Evolutionary conservation across 2,888 invertebrate species (phyloP), one percentile per base, ranked within the genome.

Genomic region (Aricia artaxerxes): DNA sequence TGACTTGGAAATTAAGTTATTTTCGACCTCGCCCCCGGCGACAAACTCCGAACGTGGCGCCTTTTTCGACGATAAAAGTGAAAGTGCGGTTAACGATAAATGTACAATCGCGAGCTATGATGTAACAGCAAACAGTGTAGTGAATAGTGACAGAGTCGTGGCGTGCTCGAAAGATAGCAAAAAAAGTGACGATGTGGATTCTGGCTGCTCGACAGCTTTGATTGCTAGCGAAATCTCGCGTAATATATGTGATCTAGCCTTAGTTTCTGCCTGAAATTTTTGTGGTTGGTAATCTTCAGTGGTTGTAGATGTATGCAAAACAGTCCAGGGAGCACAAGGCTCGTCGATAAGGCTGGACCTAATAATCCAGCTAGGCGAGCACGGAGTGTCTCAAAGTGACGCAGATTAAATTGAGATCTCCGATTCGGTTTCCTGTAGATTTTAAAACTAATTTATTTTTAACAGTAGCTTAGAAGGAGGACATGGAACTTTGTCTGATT

Each of bases 1-100:
- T 81, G 97, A 97, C 90, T 92, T 97, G 87, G 97, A 97, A 92
- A 97, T 97, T 84, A 97, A 96, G 88, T 96, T 97, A 90, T 97
- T 96, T 91, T 96, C 96, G 83, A 95, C 96, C 84, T 95, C 95
- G 86, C 95, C 95, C 82, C 90, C 94, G 87, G 92, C 93, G 83
- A 88, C 91, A 83, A 91, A 89, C 88, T 87, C 89, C 86, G 92
- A 92, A 83, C 91, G 91, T 84, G 90, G 91, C 86, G 92, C 93
- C 87, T 94, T 94, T 88, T 93, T 94, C 86, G 92, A 89, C 84
- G 93, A 92, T 85, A 92, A 91, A 91, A 92, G 92, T 92, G 93
- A 92, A 92, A 94, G 94, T 94, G 93, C 86, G 85, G 90, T 89
- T 88, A 90, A 90, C 90, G 81, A 82, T 83, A 90, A 88, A 91